Base-by-base conservation (phyloP, 2,113 vertebrate genomes). In the Lanius collurio region DNA sequence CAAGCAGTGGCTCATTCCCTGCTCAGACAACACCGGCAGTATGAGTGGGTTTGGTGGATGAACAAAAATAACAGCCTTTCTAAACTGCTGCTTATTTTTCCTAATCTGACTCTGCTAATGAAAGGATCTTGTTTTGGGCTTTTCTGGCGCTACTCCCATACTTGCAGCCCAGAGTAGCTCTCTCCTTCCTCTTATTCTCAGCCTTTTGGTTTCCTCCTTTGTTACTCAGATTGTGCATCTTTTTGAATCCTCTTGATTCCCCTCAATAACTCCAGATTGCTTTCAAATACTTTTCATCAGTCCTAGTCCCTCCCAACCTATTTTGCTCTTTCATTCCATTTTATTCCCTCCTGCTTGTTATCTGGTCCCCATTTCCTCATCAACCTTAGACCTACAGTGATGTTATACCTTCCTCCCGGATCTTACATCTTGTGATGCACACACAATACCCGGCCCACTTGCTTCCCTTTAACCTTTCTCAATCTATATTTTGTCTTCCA, bases 351-450 rank as follows among this genome's bases (percentile, higher is more conserved):
- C 42, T 53, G 17, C 12, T 71, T 49, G 2, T 49, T 30, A 28
- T 20, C 42, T 59, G n/a, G 56, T 21, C 42, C 63, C 35, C 30
- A 18, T 60, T 95, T 76, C 35, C 13, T 37, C 12, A 41, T 3
- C 42, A 59, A 0, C 1, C 9, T 30, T 1, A 0, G 9, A 75
- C 19, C 41, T 16, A 8, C 11, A 15, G 7, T 35, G 22, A 4
- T 56, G 2, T 49, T 53, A 26, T 4, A 15, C 8, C 13, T 21
- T 55, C 63, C 19, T 69, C 1, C 28, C 6, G 7, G 1, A 10
- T 55, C 17, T 52, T 52, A 30, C 4, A 47, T 3, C 13, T 76
- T 31, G 30, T 6, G 1, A 60, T 56, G 35, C 17, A 37, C 18
- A 17, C 3, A 10, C 4, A 67, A 21, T 33, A 37, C 7, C 20